phyloP scores from a whole-genome alignment of 1,140 invertebrate species.

The Pectinophora gossypiella region DNA sequence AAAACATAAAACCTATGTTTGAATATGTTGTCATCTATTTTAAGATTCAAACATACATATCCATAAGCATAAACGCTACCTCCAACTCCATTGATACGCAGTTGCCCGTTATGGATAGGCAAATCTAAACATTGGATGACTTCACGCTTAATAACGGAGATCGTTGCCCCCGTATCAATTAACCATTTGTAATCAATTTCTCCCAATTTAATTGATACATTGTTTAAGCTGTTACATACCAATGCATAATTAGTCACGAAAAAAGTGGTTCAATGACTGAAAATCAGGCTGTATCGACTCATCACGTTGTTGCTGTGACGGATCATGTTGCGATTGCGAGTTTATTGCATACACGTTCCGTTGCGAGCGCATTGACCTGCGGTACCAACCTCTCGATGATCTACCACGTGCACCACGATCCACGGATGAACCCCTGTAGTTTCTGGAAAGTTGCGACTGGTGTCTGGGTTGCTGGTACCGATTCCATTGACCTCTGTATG shows the following conservation, averaged over 20 bases:
- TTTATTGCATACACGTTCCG: neutral
- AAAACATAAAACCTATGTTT: constrained; percentile 1
- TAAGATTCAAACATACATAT: neutral
- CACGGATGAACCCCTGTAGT: neutral
- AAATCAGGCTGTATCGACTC: too few species aligned
- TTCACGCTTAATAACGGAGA: neutral
- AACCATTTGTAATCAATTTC: neutral
- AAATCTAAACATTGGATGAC: neutral
- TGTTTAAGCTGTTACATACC: neutral
- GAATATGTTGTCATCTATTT: neutral
- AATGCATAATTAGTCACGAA: neutral
- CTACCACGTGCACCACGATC: neutral
- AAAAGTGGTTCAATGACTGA: neutral
- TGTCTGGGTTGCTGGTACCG: neutral
- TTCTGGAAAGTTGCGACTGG: neutral
- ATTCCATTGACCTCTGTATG: too few species aligned
- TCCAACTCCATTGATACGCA: neutral
- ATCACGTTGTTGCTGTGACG: neutral
- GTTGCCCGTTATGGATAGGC: neutral
- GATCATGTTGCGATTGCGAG: neutral
- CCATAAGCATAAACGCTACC: neutral
- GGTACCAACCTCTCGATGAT: neutral
- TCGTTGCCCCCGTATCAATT: constrained; percentile 1
- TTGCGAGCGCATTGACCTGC: neutral
- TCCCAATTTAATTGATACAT: neutral